These are phyloP conservation scores for Dynastes maya DNA, from an alignment of 2,888 invertebrate species.

Conservation along the genomic window DNA sequence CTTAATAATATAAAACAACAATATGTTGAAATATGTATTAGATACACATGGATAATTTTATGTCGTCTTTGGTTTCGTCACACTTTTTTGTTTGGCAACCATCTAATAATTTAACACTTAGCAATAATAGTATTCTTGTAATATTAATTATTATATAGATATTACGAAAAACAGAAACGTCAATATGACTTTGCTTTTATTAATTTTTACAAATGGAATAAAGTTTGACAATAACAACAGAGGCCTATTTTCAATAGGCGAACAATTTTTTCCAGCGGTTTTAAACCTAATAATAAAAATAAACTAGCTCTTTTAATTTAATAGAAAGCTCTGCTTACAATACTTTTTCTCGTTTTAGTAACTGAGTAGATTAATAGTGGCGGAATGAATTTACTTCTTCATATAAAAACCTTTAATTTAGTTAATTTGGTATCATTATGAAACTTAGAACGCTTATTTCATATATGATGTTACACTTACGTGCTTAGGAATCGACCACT, in stretches of 20 bases:
- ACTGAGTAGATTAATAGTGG: slow-evolving; percentile 7
- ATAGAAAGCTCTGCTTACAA: slow-evolving; percentile 22
- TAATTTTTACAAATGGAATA: slow-evolving; percentile 37
- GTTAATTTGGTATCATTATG: no score
- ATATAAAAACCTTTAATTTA: no score
- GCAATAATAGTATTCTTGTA: slow-evolving; percentile 32
- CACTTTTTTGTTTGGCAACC: slow-evolving; percentile 39
- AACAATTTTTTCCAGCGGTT: slow-evolving; percentile 18
- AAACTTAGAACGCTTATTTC: no score
- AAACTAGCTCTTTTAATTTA: slow-evolving; percentile 28
- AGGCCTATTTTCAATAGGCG: slow-evolving; percentile 42
- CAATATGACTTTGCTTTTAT: slow-evolving; percentile 6
- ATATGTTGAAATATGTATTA: slow-evolving; percentile 6
- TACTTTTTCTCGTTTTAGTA: slow-evolving; percentile 1
- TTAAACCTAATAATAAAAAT: slow-evolving; percentile 20
- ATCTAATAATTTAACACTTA: slow-evolving; percentile 37
- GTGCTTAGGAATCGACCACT: no score
- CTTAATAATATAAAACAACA: slow-evolving; percentile 32
- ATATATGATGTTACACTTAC: no score
- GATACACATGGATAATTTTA: slow-evolving; percentile 16
- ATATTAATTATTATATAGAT: slow-evolving; percentile 13
- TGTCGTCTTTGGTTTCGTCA: slow-evolving; percentile 43
- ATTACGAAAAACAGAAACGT: slow-evolving; percentile 29
- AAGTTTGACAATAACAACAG: slow-evolving; percentile 42
- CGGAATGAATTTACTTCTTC: not conserved